These are phyloP conservation scores for Drosophila peninsularis DNA, from an alignment of 2,888 invertebrate species.

Conservation along the genomic window DNA sequence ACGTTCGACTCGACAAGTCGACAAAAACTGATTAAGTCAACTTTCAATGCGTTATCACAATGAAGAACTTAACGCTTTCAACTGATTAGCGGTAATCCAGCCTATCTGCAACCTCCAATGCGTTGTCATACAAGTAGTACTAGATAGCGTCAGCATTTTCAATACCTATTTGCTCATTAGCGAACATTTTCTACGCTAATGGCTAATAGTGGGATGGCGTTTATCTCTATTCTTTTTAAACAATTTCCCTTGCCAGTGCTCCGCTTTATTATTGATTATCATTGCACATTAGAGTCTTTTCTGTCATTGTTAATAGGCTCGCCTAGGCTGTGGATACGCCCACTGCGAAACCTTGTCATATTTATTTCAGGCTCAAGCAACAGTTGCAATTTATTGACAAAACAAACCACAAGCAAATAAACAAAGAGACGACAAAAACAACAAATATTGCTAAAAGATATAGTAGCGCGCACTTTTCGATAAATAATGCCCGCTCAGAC, in stretches of 20 bases:
- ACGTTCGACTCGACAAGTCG: conserved; percentile 25
- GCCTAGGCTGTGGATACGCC: conserved; percentile 12
- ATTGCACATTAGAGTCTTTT: conserved; percentile 39
- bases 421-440: conserved; percentile 26
- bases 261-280: conserved; percentile 54
- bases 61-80: conserved; percentile 29
- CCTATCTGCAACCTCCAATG: conserved; percentile 4
- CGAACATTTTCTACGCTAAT: conserved; percentile 37
- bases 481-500: conserved; percentile 34
- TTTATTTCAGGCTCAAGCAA: conserved; percentile 65
- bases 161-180: conserved; percentile 11
- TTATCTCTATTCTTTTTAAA: conserved; percentile 50
- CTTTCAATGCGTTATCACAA: conserved; percentile 33
- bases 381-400: conserved; percentile 80
- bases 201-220: conserved; percentile 38
- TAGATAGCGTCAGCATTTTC: background rate
- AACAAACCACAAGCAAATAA: conserved; percentile 64
- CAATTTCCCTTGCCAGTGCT: conserved; percentile 22
- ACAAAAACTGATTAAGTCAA: conserved; percentile 35
- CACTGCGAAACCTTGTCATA: conserved; percentile 53
- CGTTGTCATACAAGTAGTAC: background rate
- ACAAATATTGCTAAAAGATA: conserved; percentile 20
- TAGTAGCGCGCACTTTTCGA: conserved; percentile 15
- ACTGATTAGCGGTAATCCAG: conserved; percentile 39
- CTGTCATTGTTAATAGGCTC: conserved; percentile 30